phyloP scores from a whole-genome alignment of 2,797 vertebrate species.

The Eremophila alpestris region DNA sequence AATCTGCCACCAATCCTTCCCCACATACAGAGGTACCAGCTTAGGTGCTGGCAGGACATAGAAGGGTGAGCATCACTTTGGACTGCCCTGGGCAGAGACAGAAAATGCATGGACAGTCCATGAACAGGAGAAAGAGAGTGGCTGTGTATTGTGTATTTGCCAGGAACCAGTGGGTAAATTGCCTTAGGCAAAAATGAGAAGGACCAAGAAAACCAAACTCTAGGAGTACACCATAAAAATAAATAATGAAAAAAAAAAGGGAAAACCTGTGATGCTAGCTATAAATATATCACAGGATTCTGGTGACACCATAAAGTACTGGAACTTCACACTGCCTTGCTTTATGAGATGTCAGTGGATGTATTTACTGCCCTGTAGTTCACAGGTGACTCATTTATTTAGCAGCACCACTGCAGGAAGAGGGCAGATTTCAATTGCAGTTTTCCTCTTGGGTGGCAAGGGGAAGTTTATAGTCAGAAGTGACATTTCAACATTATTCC shows the following conservation, averaged over 20 bases:
- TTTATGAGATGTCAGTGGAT: constrained; percentile 73
- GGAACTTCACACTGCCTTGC: constrained; percentile 60
- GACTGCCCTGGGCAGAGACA: background rate
- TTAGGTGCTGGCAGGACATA: background rate
- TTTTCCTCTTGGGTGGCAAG: constrained; percentile 28
- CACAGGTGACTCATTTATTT: constrained; percentile 72
- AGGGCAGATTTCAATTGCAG: constrained; percentile 59
- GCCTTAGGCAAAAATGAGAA: background rate
- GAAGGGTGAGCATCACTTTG: background rate
- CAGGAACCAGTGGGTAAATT: background rate
- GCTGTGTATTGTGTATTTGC: background rate
- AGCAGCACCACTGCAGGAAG: constrained; percentile 44
- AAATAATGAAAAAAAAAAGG: constrained; percentile 35
- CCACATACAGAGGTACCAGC: background rate
- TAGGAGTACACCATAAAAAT: constrained; percentile 43
- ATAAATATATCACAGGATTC: constrained; percentile 73
- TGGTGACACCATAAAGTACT: constrained; percentile 68
- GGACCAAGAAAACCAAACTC: constrained; percentile 18
- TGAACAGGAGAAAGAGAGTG: background rate
- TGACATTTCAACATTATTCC: constrained; percentile 8
- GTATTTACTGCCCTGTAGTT: constrained; percentile 74
- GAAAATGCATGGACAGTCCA: background rate
- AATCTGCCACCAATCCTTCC: background rate
- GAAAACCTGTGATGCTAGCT: constrained; percentile 20
- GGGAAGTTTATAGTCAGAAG: constrained; percentile 21